These are phyloP conservation scores for Avahi laniger DNA, from an alignment of 2,797 vertebrate species.

Conservation along the genomic window DNA sequence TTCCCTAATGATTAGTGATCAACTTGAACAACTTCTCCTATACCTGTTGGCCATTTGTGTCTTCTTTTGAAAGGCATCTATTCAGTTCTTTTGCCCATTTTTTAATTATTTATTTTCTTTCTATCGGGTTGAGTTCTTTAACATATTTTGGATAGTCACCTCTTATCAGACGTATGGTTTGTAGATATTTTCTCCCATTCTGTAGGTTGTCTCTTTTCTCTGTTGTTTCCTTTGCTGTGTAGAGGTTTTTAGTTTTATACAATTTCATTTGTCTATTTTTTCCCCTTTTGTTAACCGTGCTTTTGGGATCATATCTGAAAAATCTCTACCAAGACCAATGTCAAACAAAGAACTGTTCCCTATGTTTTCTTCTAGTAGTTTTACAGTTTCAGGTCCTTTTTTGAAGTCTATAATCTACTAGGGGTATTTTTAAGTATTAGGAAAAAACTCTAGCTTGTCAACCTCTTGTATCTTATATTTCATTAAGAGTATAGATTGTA, in stretches of 20 bases:
- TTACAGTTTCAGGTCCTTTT: not conserved
- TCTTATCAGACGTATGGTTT: not conserved
- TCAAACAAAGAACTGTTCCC: not conserved
- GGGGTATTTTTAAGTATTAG: not conserved
- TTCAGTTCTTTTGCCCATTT: not conserved
- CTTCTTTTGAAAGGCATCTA: not conserved
- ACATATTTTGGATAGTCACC: too few relatives aligned
- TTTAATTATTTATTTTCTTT: not conserved
- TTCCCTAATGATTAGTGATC: not conserved
- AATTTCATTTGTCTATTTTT: not conserved
- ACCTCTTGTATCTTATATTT: not conserved
- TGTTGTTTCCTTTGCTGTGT: not conserved
- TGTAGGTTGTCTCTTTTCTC: too few relatives aligned
- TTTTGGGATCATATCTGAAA: not conserved
- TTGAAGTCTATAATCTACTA: not conserved
- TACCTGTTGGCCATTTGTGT: not conserved
- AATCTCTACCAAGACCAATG: too few relatives aligned
- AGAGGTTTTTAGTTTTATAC: not conserved
- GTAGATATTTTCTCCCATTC: not conserved
- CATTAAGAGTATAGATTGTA: not conserved
- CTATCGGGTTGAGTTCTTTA: not conserved
- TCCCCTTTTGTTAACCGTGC: not conserved
- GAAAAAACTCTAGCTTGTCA: not conserved
- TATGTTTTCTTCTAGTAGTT: not conserved
- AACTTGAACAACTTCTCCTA: not conserved